Base-by-base conservation (phyloP, 2,888 invertebrate genomes). In the Eulithis testata region DNA sequence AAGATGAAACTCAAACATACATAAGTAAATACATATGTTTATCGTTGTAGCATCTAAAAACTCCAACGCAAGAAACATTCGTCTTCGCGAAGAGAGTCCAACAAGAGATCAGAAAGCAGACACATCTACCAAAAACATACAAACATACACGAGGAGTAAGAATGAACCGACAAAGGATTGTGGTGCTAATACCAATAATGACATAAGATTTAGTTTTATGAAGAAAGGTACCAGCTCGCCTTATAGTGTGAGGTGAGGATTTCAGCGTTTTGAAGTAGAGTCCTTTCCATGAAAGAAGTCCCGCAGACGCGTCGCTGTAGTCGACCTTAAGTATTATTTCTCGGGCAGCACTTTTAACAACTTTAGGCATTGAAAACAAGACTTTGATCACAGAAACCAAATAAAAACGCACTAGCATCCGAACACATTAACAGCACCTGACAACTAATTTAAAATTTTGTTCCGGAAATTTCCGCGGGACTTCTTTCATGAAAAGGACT, bases 41-140 rank as follows among this genome's bases (percentile, higher is more conserved):
- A 14, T 40, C 5, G 8, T 62, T 66, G 36, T 27, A 66, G 66
- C 14, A 12, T 52, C 56, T 43, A 60, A 56, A 36, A 36, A 12
- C 11, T 2, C 21, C 21, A 21, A 21, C 21, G 21, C 45, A 0
- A 21, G 21, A 49, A 43, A 0, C 31, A 12, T 2, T 45, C 60
- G 8, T 31, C 12, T 12, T 31, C 45, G 31, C 12, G 51, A 59
- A 4, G 63, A 63, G 4, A 52, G 31, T 21, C 60, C 66, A 3
- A 59, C 55, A 3, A 59, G 31, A 40, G 62, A 66, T n/a, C 12
- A 55, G 9, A 52, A 52, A 9, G 69, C 60, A n/a, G 53, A 49
- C 0, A 68, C 73, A 11, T 67, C 51, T 9, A 47, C 51, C 0
- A 80, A 74, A 21, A 68, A 77, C 11, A 65, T 76, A 27, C 80